Base-by-base conservation (phyloP, 2,113 vertebrate genomes). In the Ceyx cyanopectus region DNA sequence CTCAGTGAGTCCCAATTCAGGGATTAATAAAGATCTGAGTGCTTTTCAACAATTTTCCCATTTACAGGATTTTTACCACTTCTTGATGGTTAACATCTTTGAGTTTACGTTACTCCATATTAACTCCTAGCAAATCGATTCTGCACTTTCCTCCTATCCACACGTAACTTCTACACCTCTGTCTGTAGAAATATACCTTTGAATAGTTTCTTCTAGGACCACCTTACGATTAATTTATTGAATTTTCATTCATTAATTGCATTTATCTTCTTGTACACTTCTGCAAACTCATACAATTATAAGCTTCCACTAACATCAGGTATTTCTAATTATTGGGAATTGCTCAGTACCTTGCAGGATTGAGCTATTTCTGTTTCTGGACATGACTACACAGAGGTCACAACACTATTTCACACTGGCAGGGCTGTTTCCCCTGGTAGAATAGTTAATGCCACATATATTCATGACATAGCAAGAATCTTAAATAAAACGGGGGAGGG, bases 351-450 rank as follows among this genome's bases (percentile, higher is more conserved):
- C 30, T 70, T 63, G 22, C 48, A 89, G 29, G 37, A 83, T 1
- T 60, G 26, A 73, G 12, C 6, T 67, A 7, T 41, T 80, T 82
- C 68, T 87, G 9, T 18, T 82, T 61, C 29, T 82, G 26, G 51
- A 37, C 18, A 4, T 23, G 27, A 43, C 15, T 43, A n/a, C 17
- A 12, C 20, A 24, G 34, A 62, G 12, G 4, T 20, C 0, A 0
- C 9, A 53, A 65, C 10, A 22, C 29, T 26, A 29, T 14, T 43
- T 69, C 30, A 50, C 11, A 3, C n/a, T 46, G 34, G 11, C 53
- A 76, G 37, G 43, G 23, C 13, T 14, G 0, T 9, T 43, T 26
- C 57, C 60, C 24, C 30, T 51, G 46, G 27, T 3, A 4, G 45
- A 70, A 85, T 2, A 18, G 22, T 53, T 37, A 50, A 14, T 48